Evolutionary conservation across 2,797 vertebrate species (phyloP).

Genomic region (Poeciliopsis presidionis): DNA sequence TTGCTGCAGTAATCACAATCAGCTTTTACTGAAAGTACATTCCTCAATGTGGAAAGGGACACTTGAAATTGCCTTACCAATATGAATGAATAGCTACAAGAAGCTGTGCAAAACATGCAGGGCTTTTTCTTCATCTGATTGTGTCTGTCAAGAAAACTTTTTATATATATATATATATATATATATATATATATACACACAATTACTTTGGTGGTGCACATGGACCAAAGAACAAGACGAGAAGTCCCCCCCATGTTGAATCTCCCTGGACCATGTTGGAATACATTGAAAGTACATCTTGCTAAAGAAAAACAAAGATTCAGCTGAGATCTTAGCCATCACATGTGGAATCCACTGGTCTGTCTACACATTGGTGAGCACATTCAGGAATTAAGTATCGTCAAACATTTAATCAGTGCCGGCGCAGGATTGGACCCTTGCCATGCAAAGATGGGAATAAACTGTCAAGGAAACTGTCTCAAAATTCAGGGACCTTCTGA

Average conservation of each 20-base stretch:
- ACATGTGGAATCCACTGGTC: slow-evolving; percentile 29
- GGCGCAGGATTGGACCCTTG: slow-evolving; percentile 18
- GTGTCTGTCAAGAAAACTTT: slow-evolving; percentile 29
- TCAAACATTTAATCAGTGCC: neutral
- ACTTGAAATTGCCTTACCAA: slow-evolving; percentile 72
- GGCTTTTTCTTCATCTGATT: slow-evolving; percentile 34
- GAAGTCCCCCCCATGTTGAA: neutral
- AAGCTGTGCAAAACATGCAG: slow-evolving; percentile 22
- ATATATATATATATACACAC: neutral
- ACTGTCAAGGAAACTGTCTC: slow-evolving; percentile 19
- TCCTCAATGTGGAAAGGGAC: slow-evolving; percentile 55
- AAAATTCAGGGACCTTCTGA: slow-evolving; percentile 60
- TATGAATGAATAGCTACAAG: slow-evolving; percentile 45
- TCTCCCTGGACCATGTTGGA: slow-evolving; percentile 5
- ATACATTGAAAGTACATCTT: slow-evolving; percentile 12
- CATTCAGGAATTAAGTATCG: slow-evolving; percentile 24
- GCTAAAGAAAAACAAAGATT: slow-evolving; percentile 24
- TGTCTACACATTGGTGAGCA: slow-evolving; percentile 24
- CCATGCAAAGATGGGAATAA: slow-evolving; percentile 17
- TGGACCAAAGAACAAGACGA: slow-evolving; percentile 17
- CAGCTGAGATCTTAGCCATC: slow-evolving; percentile 41
- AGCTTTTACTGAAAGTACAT: slow-evolving; percentile 55
- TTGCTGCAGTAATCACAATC: slow-evolving; percentile 45
- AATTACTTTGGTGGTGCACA: slow-evolving; percentile 20
- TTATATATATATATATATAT: slow-evolving; percentile 1